Conservation (phyloP, 1,140 invertebrate species). For the Megalopta genalis region DNA sequence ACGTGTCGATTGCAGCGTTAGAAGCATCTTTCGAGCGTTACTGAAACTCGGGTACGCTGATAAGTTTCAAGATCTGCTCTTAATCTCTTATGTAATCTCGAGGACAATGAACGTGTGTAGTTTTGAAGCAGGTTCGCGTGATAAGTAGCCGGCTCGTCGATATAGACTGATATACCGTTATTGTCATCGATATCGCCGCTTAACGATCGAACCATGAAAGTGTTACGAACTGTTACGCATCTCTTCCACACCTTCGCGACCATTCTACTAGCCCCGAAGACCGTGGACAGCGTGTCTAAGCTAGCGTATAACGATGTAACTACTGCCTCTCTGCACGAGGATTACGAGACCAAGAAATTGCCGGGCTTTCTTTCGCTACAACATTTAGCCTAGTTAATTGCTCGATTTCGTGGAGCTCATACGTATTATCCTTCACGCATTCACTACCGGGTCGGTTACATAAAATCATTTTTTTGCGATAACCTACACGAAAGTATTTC, state of each 20-base stretch:
- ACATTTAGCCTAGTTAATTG: too few species aligned
- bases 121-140: constrained; percentile 9
- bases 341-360: too few species aligned
- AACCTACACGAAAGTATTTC: too few species aligned
- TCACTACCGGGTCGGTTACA: too few species aligned
- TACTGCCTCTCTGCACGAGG: background rate
- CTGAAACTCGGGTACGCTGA: constrained; percentile 2
- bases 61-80: constrained; percentile 18
- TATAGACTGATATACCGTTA: constrained; percentile 60
- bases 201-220: constrained; percentile 58
- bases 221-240: constrained; percentile 55
- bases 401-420: too few species aligned
- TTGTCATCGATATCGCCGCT: constrained; percentile 59
- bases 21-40: constrained; percentile 18
- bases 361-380: too few species aligned
- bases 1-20: constrained; percentile 23
- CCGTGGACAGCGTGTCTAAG: background rate
- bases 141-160: constrained; percentile 24
- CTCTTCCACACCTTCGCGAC: constrained; percentile 16
- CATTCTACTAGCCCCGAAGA: background rate
- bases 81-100: constrained; percentile 46
- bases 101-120: constrained; percentile 39
- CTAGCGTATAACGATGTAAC: background rate
- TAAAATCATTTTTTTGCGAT: too few species aligned
- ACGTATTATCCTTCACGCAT: too few species aligned